Conservation (phyloP, 2,113 vertebrate species). For the Takifugu flavidus region DNA sequence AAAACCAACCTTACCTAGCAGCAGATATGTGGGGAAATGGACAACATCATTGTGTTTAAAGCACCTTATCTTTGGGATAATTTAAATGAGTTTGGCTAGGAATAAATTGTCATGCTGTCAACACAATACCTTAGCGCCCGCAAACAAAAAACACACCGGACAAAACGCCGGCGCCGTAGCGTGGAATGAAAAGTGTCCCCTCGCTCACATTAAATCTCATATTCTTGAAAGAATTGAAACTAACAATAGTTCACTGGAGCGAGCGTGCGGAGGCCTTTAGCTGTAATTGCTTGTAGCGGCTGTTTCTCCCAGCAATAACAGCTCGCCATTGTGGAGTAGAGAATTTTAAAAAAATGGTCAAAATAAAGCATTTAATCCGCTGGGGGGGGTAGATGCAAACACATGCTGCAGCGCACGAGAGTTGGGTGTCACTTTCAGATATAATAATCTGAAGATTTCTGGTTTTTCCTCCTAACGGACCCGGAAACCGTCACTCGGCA, state of each 20-base stretch:
- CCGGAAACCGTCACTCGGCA: neutral
- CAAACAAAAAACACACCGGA: slow-evolving; percentile 44
- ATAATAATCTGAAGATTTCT: slow-evolving; percentile 8
- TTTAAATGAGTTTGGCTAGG: slow-evolving; percentile 44
- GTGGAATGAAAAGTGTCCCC: slow-evolving; percentile 56
- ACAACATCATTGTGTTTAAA: slow-evolving; percentile 28
- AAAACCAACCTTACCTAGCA: slow-evolving; percentile 1
- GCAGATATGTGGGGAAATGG: slow-evolving; percentile 33
- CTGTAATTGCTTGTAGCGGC: slow-evolving; percentile 68
- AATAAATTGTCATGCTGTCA: slow-evolving; percentile 51
- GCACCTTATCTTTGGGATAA: slow-evolving; percentile 39
- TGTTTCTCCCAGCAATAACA: slow-evolving; percentile 53
- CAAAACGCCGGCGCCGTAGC: slow-evolving; percentile 43
- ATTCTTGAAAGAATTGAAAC: slow-evolving; percentile 55
- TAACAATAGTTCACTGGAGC: slow-evolving; percentile 63
- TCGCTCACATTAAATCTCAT: slow-evolving; percentile 61
- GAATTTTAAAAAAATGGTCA: slow-evolving; percentile 58
- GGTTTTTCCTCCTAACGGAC: neutral
- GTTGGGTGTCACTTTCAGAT: slow-evolving; percentile 39
- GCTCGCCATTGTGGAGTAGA: slow-evolving; percentile 51
- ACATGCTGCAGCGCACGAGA: slow-evolving; percentile 6
- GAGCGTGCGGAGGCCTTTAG: slow-evolving; percentile 43
- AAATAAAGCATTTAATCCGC: slow-evolving; percentile 53
- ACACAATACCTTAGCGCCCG: slow-evolving; percentile 44
- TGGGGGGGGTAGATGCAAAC: slow-evolving; percentile 43